Conservation (phyloP, 2,113 vertebrate species). For the Puma concolor region DNA sequence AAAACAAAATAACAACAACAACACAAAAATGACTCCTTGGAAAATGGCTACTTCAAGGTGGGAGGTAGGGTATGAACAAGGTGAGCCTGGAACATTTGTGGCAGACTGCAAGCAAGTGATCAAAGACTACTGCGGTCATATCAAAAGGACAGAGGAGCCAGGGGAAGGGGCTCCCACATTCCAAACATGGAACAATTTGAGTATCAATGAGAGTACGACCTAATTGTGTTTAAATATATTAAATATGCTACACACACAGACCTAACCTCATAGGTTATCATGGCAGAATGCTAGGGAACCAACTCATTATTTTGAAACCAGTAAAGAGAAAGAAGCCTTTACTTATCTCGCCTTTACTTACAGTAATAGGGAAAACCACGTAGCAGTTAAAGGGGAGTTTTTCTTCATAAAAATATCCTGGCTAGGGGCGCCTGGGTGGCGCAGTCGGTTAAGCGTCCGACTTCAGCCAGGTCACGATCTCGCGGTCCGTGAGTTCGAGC, state of each 20-base stretch:
- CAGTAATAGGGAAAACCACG: background rate
- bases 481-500: no score
- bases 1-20: background rate
- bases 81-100: background rate
- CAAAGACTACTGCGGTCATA: background rate
- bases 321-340: background rate
- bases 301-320: background rate
- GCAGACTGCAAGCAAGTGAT: background rate
- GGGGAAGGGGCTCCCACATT: background rate
- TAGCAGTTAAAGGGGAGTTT: background rate
- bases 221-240: background rate
- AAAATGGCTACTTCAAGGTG: background rate
- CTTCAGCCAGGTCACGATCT: no score
- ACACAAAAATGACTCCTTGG: background rate
- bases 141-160: background rate
- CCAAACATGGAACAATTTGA: background rate
- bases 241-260: background rate
- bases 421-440: no score
- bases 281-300: background rate
- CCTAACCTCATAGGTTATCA: background rate
- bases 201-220: background rate
- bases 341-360: background rate
- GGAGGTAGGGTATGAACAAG: background rate
- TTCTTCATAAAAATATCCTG: background rate
- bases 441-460: no score